Base-by-base conservation (phyloP, 2,888 invertebrate species). In the Plebejus melissa region DNA sequence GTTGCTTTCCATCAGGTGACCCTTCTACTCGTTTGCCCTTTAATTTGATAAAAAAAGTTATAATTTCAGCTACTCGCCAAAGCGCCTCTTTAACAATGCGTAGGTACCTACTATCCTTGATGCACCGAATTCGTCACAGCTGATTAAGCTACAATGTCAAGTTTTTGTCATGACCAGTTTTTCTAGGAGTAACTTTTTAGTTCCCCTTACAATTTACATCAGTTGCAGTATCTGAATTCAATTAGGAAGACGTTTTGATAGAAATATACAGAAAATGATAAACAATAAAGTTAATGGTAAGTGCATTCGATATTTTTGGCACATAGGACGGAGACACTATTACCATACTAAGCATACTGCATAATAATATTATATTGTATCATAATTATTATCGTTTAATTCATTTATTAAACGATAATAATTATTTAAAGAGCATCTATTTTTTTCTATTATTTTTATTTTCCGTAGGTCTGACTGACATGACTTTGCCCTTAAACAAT, bases 181-280 rank as follows among this genome's bases (percentile, higher is more conserved):
- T 72, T 72, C 16, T 13, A 16, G 13, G 2, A 16, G 13, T 13
- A 54, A 3, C 41, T 41, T 70, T 69, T n/a, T n/a, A 38, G 36
- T 11, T 13, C 36, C 28, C 28, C 16, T 50, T 4, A 32, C 28
- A 36, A 16, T 32, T 50, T 4, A 32, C 28, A 36, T 54, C 54
- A 7, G 28, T 32, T 72, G 70, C 32, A 72, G 50, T 54, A 5
- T 32, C 28, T 32, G 5, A 16, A n/a, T 57, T 58, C n/a, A 32
- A 28, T 11, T 50, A 69, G 32, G 11, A 65, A 46, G 38, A 76
- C 78, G 74, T 74, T n/a, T 72, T 36, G 5, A 65, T 5, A 65
- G 60, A 4, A 22, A 38, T 28, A 65, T 22, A 60, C 41, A 1
- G 36, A 81, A 76, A 76, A 86, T 86, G 86, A 85, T 41, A 0